These are phyloP conservation scores for Steatocranus sp. DNA, from an alignment of 2,797 vertebrate genomes.

Conservation along the genomic window DNA sequence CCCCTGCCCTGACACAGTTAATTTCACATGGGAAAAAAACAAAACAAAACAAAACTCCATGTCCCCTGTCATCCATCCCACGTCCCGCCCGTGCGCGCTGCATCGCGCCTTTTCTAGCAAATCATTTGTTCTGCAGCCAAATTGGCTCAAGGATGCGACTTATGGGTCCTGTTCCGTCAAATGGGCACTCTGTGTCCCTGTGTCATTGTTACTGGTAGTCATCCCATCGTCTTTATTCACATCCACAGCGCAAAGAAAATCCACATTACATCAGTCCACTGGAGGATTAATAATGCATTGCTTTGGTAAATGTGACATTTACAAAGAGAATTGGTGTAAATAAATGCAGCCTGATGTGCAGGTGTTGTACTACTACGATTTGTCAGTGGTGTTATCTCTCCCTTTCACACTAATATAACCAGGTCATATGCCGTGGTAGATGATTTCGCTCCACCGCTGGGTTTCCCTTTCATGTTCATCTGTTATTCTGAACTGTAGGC, in stretches of 20 bases:
- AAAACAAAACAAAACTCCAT: background rate
- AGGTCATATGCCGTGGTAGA: slow-evolving; percentile 17
- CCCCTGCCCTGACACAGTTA: background rate
- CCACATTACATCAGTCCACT: background rate
- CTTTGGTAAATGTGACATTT: background rate
- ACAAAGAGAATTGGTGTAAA: background rate
- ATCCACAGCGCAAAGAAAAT: background rate
- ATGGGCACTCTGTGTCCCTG: background rate
- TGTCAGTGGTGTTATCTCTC: slow-evolving; percentile 2
- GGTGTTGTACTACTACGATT: background rate
- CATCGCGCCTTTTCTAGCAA: background rate
- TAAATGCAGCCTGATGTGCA: background rate
- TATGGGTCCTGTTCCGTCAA: background rate
- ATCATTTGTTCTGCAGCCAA: background rate
- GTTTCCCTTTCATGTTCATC: slow-evolving; percentile 36
- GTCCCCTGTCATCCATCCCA: slow-evolving; percentile 7
- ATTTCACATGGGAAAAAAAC: background rate
- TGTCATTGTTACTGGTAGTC: background rate
- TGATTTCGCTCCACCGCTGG: slow-evolving; percentile 29
- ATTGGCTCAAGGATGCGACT: background rate
- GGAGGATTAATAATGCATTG: background rate
- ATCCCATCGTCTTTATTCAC: background rate
- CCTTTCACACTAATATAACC: background rate
- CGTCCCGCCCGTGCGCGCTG: background rate
- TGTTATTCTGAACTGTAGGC: slow-evolving; percentile 37